Conservation (phyloP, 1,140 invertebrate genomes). For the Conus betulinus region DNA sequence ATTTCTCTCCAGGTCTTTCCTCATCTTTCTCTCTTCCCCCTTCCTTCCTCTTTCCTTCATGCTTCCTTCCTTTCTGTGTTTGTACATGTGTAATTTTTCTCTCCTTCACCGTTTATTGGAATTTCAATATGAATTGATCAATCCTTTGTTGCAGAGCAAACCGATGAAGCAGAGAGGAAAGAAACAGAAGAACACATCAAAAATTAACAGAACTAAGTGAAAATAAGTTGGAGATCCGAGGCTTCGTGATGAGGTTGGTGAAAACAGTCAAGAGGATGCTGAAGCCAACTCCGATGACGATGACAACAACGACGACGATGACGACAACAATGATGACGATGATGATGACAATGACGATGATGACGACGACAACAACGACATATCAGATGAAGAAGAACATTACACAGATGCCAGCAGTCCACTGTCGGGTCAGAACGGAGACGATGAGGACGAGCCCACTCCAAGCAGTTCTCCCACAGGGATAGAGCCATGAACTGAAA, state of each 20-base stretch:
- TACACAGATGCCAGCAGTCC: slow-evolving; percentile 36
- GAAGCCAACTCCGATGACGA: slow-evolving; percentile 39
- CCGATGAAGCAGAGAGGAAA: neutral
- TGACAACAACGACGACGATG: slow-evolving; percentile 42
- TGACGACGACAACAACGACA: slow-evolving; percentile 46
- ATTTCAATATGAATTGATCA: no score
- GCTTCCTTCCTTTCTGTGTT: no score
- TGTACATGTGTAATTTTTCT: no score
- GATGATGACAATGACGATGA: slow-evolving; percentile 45
- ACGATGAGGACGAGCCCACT: slow-evolving; percentile 25
- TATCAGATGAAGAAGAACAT: slow-evolving; percentile 40
- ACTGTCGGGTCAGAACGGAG: slow-evolving; percentile 34
- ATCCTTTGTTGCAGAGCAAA: no score
- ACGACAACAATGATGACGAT: slow-evolving; percentile 38
- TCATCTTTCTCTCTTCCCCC: no score
- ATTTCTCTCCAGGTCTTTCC: no score
- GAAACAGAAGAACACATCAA: neutral
- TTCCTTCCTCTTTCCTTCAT: no score
- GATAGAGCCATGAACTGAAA: no score
- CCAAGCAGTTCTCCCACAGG: neutral
- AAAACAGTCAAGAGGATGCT: slow-evolving; percentile 44
- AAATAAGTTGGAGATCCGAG: neutral
- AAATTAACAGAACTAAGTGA: no score
- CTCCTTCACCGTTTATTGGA: no score
- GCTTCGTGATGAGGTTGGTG: slow-evolving; percentile 36